Percentiles rank a stretch among this genome's conserved stretches.
Evolutionary conservation across 2,797 vertebrate species (phyloP).

Genomic region (Smutsia gigantea): DNA sequence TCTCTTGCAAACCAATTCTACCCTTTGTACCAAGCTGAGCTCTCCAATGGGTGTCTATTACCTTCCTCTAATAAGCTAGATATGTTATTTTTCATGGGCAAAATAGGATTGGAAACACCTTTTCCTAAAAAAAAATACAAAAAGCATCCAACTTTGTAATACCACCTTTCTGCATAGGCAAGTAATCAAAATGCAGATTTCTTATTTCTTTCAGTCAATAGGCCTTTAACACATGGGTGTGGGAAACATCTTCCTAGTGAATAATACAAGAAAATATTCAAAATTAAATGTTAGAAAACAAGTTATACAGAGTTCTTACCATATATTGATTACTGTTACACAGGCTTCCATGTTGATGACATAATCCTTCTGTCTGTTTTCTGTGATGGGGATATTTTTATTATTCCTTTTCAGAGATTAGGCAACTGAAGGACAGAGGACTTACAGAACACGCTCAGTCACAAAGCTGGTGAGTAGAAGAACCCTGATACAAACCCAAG

Average conservation of each 20-base stretch:
- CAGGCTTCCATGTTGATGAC: not conserved
- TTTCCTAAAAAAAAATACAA: not conserved
- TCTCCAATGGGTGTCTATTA: not conserved
- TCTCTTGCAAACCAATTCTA: not conserved
- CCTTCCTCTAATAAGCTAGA: not conserved
- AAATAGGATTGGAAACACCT: constrained; percentile 9
- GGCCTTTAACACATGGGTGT: not conserved
- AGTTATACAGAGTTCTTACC: not conserved
- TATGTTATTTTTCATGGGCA: not conserved
- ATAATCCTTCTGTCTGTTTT: not conserved
- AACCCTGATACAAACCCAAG: not conserved
- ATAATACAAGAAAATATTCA: not conserved
- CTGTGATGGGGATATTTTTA: not conserved
- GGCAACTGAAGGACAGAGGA: not conserved
- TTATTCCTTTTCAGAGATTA: not conserved
- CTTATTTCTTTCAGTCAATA: not conserved
- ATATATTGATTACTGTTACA: not conserved
- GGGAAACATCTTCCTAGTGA: not conserved
- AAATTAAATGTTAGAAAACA: constrained; percentile 11
- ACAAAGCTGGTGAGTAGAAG: not conserved
- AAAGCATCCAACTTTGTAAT: not conserved
- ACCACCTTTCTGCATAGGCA: not conserved
- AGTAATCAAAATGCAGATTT: not conserved
- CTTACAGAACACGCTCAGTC: not conserved
- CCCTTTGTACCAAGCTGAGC: not conserved